These are phyloP conservation scores for Anser brachyrhynchus DNA, from an alignment of 2,113 vertebrate species.

Conservation along the genomic window DNA sequence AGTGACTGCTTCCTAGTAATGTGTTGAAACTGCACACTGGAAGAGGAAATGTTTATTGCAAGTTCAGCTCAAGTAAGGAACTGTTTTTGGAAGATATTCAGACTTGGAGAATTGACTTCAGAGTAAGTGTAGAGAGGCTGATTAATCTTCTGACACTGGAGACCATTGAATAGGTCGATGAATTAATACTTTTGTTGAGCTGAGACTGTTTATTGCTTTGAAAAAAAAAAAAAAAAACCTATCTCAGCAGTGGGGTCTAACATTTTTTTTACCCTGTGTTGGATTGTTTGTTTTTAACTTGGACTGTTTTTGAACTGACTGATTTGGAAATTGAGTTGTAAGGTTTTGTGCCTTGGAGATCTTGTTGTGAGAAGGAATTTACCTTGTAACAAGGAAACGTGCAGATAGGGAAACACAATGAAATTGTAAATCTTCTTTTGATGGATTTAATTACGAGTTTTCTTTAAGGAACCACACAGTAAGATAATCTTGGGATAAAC, in stretches of 20 bases:
- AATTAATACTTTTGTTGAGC: constrained; percentile 13
- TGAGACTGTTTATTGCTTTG: constrained; percentile 13
- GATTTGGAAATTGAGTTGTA: constrained; percentile 25
- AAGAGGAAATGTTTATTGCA: constrained; percentile 29
- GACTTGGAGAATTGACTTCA: not conserved
- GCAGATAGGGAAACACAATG: constrained; percentile 2
- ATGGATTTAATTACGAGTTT: constrained; percentile 36
- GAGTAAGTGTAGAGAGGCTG: not conserved
- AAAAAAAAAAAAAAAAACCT: not conserved
- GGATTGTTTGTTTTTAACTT: constrained; percentile 19
- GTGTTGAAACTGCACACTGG: not conserved
- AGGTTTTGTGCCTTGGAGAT: not conserved
- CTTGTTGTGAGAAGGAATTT: constrained; percentile 18
- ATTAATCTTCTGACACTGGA: constrained; percentile 20
- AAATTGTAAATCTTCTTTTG: constrained; percentile 16
- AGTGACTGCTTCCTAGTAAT: not conserved
- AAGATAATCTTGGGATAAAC: constrained; percentile 9
- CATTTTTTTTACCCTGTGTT: not conserved
- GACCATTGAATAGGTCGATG: not conserved
- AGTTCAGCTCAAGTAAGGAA: not conserved
- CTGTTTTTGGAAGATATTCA: constrained; percentile 43
- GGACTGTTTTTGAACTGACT: constrained; percentile 24
- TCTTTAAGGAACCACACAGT: constrained; percentile 35
- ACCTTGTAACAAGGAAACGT: not conserved
- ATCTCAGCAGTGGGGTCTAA: not conserved